Evolutionary conservation across 1,140 invertebrate species (phyloP).

Genomic region (Phenacoccus solenopsis): DNA sequence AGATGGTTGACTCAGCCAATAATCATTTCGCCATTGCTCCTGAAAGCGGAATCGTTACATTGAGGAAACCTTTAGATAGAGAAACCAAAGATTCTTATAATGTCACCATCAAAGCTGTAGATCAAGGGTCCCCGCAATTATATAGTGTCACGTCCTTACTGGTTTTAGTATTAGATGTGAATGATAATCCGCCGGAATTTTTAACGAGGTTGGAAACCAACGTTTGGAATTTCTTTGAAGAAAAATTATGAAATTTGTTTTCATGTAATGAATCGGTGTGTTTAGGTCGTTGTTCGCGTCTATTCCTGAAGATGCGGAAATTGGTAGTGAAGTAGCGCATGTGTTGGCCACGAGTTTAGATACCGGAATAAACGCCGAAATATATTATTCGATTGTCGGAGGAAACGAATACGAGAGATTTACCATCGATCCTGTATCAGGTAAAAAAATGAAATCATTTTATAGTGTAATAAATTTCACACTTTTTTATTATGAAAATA

Average conservation of each 20-base stretch:
- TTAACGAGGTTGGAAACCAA: slow-evolving; percentile 44
- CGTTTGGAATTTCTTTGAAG: neutral
- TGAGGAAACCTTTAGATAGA: slow-evolving; percentile 68
- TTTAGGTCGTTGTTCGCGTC: slow-evolving; percentile 46
- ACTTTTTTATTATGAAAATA: too few relatives aligned
- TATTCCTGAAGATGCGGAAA: slow-evolving; percentile 57
- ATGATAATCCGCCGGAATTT: slow-evolving; percentile 90
- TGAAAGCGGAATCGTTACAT: slow-evolving; percentile 68
- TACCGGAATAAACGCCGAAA: slow-evolving; percentile 81
- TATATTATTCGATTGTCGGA: slow-evolving; percentile 76
- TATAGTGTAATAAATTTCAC: too few relatives aligned
- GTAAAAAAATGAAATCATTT: slow-evolving; percentile 25
- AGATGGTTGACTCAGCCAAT: slow-evolving; percentile 52
- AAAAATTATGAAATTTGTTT: neutral
- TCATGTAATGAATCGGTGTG: neutral
- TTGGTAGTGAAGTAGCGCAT: slow-evolving; percentile 61
- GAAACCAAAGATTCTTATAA: slow-evolving; percentile 76
- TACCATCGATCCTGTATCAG: slow-evolving; percentile 54
- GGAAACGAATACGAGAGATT: slow-evolving; percentile 82
- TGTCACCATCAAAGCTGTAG: slow-evolving; percentile 63
- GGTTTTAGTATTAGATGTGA: slow-evolving; percentile 66
- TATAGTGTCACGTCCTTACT: slow-evolving; percentile 42
- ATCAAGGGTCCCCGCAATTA: slow-evolving; percentile 58
- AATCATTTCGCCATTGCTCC: slow-evolving; percentile 56
- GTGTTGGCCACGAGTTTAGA: slow-evolving; percentile 86